phyloP scores from a whole-genome alignment of 2,113 vertebrate genomes.

The Pagrus major region DNA sequence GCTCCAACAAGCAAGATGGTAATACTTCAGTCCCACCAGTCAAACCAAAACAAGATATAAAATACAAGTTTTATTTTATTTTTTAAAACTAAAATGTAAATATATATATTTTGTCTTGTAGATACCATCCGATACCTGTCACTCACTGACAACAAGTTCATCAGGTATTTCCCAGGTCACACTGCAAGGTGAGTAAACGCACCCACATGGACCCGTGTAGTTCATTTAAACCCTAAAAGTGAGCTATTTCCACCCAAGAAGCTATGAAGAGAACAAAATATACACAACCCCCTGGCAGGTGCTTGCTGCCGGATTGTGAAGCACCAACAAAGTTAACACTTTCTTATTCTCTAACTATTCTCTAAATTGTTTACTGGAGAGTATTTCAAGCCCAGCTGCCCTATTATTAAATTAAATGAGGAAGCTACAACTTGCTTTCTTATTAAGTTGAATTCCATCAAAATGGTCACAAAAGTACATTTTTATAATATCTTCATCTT shows the following conservation, averaged over 20 bases:
- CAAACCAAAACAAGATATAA: neutral
- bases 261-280: neutral
- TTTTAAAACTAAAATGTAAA: neutral
- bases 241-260: neutral
- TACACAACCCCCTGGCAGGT: neutral
- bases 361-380: conserved; percentile 13
- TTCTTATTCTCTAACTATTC: neutral
- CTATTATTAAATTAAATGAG: neutral
- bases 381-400: neutral
- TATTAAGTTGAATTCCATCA: neutral
- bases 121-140: conserved; percentile 98
- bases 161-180: conserved; percentile 97
- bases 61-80: neutral
- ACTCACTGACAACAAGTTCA: conserved; percentile 97
- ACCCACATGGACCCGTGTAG: neutral
- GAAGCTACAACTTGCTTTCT: neutral
- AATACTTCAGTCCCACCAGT: conserved; percentile 15
- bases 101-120: conserved; percentile 74
- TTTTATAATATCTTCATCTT: neutral
- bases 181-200: conserved; percentile 90
- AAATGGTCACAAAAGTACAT: neutral
- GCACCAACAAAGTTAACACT: neutral
- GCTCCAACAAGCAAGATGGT: conserved; percentile 99
- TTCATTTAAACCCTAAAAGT: neutral
- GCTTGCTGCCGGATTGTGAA: neutral